Evolutionary conservation across 2,797 vertebrate genomes (phyloP), one percentile per base, ranked within the genome.

Genomic region (Rhadinocentrus ornatus): DNA sequence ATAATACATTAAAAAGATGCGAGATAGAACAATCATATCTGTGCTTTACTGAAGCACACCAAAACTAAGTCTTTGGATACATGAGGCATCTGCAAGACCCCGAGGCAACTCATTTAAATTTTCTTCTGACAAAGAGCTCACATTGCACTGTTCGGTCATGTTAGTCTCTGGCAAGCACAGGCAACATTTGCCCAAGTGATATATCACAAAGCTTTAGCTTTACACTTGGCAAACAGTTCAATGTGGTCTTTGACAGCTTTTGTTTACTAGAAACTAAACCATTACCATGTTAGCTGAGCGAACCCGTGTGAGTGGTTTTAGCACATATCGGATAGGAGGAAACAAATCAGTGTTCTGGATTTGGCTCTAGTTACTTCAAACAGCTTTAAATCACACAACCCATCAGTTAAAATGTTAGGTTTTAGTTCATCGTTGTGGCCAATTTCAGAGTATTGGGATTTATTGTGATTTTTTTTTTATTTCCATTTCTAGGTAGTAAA

Each of bases 201-300:
- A 62, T 32, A 58, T 82, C 71, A 69, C 63, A 67, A 68, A 59
- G 26, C 58, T 59, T 70, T 58, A 78, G 59, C 39, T 35, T 71
- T 75, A 61, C 37, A 57, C 63, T 70, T 57, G 44, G 66, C 67
- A 82, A 79, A 78, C 73, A 68, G 71, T 80, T 77, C 34, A 60
- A 70, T 79, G 70, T 69, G 57, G 54, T 66, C 48, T 81, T 73
- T 86, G 77, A 59, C 64, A 54, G 62, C 56, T 11, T 75, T 27
- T 35, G 37, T 89, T 86, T 78, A 62, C 58, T 64, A 67, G 59
- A 58, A 74, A 83, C 55, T 48, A 75, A 75, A 80, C 34, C 59
- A 63, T 60, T 41, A 75, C 20, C n/a, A 6, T 77, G 69, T 76
- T 63, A 54, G 68, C 59, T 31, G 50, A 81, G 53, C 58, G 59